phyloP scores from a whole-genome alignment of 1,140 invertebrate species.

The Catajapyx aquilonaris region DNA sequence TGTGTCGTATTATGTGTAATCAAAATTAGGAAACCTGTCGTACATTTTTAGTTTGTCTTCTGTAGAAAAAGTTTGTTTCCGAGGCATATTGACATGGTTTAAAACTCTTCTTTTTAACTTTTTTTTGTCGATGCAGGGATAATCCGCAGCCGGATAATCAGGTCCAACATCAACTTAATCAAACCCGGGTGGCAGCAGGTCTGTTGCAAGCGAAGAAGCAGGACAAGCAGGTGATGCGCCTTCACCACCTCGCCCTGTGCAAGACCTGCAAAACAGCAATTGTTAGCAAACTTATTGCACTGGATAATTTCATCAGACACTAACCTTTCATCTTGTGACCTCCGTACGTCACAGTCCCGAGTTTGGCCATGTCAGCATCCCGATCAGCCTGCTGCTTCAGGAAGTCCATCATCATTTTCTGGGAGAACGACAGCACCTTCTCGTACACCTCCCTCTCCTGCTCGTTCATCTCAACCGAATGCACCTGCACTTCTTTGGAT shows the following conservation, averaged over 20 bases:
- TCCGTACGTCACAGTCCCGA: no score
- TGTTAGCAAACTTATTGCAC: slow-evolving; percentile 13
- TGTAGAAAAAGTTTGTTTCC: slow-evolving; percentile 30
- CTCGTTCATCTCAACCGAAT: slow-evolving; percentile 34
- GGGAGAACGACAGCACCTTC: slow-evolving; percentile 20
- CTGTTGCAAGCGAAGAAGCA: slow-evolving; percentile 64
- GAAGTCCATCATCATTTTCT: slow-evolving; percentile 21
- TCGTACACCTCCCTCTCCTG: slow-evolving; percentile 52
- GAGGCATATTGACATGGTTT: slow-evolving; percentile 35
- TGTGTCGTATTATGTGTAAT: slow-evolving; percentile 50
- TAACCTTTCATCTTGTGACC: no score
- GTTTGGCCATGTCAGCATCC: slow-evolving; percentile 7
- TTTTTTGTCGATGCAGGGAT: slow-evolving; percentile 27
- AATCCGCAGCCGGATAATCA: slow-evolving; percentile 13
- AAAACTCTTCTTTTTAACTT: no score
- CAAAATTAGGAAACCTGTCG: no score
- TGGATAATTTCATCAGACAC: slow-evolving; percentile 33
- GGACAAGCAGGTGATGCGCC: slow-evolving; percentile 52
- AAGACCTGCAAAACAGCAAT: slow-evolving; percentile 33
- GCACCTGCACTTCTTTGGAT: slow-evolving; percentile 30
- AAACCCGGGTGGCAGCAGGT: slow-evolving; percentile 72
- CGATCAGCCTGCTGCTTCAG: slow-evolving; percentile 18
- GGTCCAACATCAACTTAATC: slow-evolving; percentile 31
- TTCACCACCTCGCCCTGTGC: slow-evolving; percentile 33
- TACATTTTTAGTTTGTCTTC: slow-evolving; percentile 11